These are phyloP conservation scores for Mystacides longicornis DNA, from an alignment of 2,888 invertebrate species.

Conservation along the genomic window DNA sequence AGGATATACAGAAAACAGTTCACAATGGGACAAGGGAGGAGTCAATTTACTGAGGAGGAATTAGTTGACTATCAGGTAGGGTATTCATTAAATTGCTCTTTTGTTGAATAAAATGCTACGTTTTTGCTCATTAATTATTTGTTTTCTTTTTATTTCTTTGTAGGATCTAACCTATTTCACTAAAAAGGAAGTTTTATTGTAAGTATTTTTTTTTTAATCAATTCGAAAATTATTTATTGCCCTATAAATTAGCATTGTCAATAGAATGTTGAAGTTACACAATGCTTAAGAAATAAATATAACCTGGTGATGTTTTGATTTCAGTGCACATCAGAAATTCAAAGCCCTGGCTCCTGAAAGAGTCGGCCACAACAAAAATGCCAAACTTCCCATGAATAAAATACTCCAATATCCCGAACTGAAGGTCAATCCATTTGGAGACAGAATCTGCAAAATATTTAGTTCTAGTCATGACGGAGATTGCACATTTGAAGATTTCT, in stretches of 20 bases:
- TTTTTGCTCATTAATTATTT: not conserved
- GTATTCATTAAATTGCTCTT: not conserved
- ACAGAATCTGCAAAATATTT: slow-evolving; percentile 87
- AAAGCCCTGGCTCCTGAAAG: slow-evolving; percentile 84
- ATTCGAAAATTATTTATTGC: not conserved
- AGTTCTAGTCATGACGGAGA: slow-evolving; percentile 84
- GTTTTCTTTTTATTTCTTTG: slow-evolving; percentile 2
- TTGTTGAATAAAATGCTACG: not conserved
- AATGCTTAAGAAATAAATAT: too few relatives aligned
- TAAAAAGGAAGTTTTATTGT: slow-evolving; percentile 87
- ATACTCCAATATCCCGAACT: slow-evolving; percentile 82
- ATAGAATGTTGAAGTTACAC: too few relatives aligned
- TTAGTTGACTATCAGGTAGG: slow-evolving; percentile 82
- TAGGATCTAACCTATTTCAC: slow-evolving; percentile 91
- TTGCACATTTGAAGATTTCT: slow-evolving; percentile 90
- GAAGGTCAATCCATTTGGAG: slow-evolving; percentile 84
- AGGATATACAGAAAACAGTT: not conserved
- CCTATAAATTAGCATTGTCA: too few relatives aligned
- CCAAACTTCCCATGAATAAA: slow-evolving; percentile 76
- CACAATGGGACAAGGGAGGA: slow-evolving; percentile 71
- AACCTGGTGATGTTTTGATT: not conserved
- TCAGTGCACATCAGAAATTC: slow-evolving; percentile 83
- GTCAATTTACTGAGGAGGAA: slow-evolving; percentile 82
- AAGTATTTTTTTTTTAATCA: slow-evolving; percentile 39
- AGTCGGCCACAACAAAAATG: slow-evolving; percentile 82